A percentile compares a stretch with the other conserved stretches of the same genome.
These are phyloP conservation scores for Gallinago undulata DNA, from an alignment of 2,113 vertebrate species.

Conservation along the genomic window DNA sequence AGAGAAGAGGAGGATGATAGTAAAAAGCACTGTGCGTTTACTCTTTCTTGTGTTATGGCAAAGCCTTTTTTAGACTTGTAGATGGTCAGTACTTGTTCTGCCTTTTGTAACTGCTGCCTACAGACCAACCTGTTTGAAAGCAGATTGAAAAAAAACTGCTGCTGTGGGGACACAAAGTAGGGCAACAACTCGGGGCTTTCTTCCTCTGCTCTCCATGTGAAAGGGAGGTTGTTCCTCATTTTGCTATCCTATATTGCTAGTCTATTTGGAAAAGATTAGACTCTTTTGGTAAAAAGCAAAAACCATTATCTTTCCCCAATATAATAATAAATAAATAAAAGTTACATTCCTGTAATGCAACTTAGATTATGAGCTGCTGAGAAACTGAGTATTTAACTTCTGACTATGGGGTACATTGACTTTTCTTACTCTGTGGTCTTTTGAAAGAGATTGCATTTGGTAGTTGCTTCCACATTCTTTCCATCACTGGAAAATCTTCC, in stretches of 20 bases:
- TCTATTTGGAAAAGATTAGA: background rate
- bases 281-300: background rate
- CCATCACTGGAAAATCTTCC: background rate
- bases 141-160: background rate
- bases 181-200: accelerated
- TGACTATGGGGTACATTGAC: accelerated
- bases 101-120: background rate
- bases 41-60: background rate
- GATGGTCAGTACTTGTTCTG: background rate
- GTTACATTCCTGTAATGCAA: accelerated
- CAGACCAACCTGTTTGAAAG: background rate
- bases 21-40: background rate
- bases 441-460: background rate
- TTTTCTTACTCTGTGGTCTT: background rate
- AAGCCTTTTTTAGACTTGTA: background rate
- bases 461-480: background rate
- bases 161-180: background rate
- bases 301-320: background rate
- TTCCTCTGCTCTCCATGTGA: accelerated
- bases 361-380: background rate
- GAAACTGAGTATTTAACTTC: background rate
- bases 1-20: background rate
- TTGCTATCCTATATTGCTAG: background rate
- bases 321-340: background rate
- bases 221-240: background rate